These are phyloP conservation scores for Andrena haemorrhoa DNA, from an alignment of 2,888 invertebrate genomes.

Conservation along the genomic window DNA sequence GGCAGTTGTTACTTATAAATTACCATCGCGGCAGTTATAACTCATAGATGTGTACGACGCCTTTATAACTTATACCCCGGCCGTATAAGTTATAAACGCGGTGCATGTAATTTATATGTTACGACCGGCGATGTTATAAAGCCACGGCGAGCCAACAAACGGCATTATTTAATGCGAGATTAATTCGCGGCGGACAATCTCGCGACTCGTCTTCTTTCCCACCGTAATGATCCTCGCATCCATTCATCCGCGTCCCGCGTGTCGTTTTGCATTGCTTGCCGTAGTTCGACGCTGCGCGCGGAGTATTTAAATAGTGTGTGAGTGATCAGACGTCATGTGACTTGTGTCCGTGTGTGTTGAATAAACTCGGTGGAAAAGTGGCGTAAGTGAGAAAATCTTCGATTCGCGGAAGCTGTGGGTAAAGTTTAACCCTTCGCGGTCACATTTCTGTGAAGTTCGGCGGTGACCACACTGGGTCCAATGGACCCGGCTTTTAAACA, in stretches of 20 bases:
- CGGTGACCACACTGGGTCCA: too few species aligned
- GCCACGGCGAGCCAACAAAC: slow-evolving; percentile 39
- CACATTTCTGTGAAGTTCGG: too few species aligned
- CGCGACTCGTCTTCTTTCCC: not conserved
- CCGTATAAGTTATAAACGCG: slow-evolving; percentile 59
- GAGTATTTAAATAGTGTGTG: not conserved
- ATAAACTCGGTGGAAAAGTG: too few species aligned
- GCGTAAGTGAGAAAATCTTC: too few species aligned
- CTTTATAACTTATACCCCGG: slow-evolving; percentile 64
- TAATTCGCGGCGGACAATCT: slow-evolving; percentile 20
- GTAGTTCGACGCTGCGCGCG: not conserved
- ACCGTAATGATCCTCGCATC: not conserved
- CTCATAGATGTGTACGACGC: slow-evolving; percentile 62
- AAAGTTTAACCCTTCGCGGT: too few species aligned
- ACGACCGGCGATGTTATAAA: slow-evolving; percentile 57
- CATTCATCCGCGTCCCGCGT: not conserved
- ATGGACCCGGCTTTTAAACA: too few species aligned
- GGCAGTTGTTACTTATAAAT: slow-evolving; percentile 71
- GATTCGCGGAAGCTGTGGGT: too few species aligned
- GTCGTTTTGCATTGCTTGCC: not conserved
- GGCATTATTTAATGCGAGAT: slow-evolving; percentile 51
- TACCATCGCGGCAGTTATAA: slow-evolving; percentile 65
- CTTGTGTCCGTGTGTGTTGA: not conserved
- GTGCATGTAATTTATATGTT: slow-evolving; percentile 62
- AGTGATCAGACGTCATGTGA: not conserved